These are phyloP conservation scores for Anser cygnoides DNA, from an alignment of 2,113 vertebrate genomes.

Conservation along the genomic window DNA sequence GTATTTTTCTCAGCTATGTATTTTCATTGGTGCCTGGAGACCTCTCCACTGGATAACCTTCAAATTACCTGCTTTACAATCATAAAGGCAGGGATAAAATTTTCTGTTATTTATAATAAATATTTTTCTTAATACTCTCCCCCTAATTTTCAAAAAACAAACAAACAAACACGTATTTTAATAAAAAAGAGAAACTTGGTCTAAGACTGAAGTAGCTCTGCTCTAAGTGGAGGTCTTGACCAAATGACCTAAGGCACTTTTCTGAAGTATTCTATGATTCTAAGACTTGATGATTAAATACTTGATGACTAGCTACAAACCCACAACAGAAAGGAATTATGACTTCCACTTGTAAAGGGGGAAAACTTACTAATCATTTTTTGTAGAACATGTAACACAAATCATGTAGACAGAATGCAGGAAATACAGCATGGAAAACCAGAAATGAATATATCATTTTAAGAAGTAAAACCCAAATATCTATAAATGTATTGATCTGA, in stretches of 20 bases:
- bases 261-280: not conserved
- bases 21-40: not conserved
- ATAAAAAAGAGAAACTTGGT: not conserved
- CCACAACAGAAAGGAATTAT: not conserved
- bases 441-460: not conserved
- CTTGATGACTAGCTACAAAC: not conserved
- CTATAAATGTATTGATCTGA: not conserved
- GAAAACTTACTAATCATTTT: not conserved
- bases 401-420: not conserved
- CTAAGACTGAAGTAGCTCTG: not conserved
- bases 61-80: not conserved
- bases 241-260: not conserved
- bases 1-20: not conserved
- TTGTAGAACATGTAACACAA: not conserved
- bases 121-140: not conserved
- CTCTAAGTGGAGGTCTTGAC: not conserved
- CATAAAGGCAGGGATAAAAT: not conserved
- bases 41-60: not conserved
- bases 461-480: not conserved
- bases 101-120: not conserved
- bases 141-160: not conserved
- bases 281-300: not conserved
- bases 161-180: not conserved
- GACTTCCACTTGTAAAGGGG: not conserved
- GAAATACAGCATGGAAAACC: not conserved